Evolutionary conservation across 2,797 vertebrate genomes (phyloP).

Genomic region (Galago senegalensis): DNA sequence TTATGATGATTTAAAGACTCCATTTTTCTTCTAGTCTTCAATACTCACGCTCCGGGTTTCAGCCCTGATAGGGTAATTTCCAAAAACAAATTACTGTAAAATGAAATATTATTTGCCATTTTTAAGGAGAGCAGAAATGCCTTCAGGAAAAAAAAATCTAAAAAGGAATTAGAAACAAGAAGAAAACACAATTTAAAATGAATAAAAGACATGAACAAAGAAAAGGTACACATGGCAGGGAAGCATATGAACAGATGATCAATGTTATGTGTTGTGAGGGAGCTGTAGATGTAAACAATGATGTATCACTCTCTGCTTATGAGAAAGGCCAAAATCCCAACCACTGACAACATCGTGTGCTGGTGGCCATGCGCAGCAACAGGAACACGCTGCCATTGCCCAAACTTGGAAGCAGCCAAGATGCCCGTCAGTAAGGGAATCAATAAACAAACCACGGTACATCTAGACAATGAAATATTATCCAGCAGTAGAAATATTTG

Average conservation of each 20-base stretch:
- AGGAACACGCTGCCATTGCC: background rate
- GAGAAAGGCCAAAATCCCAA: background rate
- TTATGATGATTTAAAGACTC: background rate
- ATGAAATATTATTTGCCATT: conserved; percentile 8
- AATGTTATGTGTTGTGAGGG: background rate
- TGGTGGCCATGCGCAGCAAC: background rate
- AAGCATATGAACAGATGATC: background rate
- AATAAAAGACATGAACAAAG: background rate
- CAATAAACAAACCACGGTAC: background rate
- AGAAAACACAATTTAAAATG: background rate
- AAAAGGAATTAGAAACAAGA: background rate
- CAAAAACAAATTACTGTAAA: background rate
- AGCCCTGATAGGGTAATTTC: background rate
- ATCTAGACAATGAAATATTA: background rate
- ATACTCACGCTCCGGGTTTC: background rate
- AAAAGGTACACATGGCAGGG: background rate
- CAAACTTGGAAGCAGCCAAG: background rate
- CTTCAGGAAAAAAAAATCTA: background rate
- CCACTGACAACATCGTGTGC: background rate
- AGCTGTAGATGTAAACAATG: background rate
- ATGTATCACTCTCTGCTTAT: background rate
- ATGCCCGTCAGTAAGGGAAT: background rate
- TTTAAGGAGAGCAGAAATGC: background rate
- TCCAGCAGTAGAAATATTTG: background rate
- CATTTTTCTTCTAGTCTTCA: background rate